These are phyloP conservation scores for Laterallus jamaicensis DNA, from an alignment of 2,113 vertebrate species.

Conservation along the genomic window DNA sequence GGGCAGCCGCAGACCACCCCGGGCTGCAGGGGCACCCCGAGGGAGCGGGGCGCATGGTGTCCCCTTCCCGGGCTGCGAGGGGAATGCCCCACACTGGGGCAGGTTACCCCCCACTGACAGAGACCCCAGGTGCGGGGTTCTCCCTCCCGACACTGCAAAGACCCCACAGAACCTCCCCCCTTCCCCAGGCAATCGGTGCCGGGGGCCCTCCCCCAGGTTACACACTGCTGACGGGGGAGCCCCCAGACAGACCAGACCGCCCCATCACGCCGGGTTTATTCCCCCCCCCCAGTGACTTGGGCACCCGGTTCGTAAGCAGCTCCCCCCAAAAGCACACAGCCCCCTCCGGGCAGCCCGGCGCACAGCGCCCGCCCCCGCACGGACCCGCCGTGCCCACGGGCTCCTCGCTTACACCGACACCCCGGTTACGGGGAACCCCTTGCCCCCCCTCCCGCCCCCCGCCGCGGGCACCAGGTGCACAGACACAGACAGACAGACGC, in stretches of 20 bases:
- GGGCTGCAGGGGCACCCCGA: neutral
- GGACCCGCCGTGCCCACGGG: accelerated
- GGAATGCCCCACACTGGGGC: neutral
- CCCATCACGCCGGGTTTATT: accelerated
- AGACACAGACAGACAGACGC: too few species aligned
- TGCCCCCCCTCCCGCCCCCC: neutral
- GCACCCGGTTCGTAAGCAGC: neutral
- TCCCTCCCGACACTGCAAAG: too few species aligned
- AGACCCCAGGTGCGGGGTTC: too few species aligned
- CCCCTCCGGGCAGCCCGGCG: neutral
- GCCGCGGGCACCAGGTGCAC: too few species aligned
- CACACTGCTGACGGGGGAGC: too few species aligned
- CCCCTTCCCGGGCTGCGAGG: neutral
- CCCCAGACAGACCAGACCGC: too few species aligned
- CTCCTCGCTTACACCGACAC: neutral
- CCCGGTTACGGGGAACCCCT: too few species aligned
- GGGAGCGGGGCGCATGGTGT: accelerated
- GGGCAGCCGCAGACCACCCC: accelerated
- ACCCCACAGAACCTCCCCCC: too few species aligned
- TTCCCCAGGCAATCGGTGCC: neutral
- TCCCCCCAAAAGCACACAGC: accelerated
- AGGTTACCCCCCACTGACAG: too few species aligned
- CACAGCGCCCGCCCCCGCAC: neutral
- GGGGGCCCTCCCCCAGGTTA: too few species aligned
- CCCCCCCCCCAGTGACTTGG: neutral